phyloP scores from a whole-genome alignment of 1,140 invertebrate genomes.

The Calephelis nemesis region DNA sequence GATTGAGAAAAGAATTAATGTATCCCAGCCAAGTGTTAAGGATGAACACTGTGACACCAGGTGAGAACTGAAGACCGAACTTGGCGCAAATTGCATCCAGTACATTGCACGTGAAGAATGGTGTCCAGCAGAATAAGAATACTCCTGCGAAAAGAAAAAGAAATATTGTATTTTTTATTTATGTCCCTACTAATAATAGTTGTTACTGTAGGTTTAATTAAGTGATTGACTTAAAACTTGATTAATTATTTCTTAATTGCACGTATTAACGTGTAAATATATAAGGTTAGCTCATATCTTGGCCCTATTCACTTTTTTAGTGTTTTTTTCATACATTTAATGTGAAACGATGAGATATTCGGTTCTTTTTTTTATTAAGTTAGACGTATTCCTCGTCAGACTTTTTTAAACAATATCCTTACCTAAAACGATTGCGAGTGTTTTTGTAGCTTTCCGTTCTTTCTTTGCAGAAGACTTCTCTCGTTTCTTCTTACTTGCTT shows the following conservation, averaged over 20 bases:
- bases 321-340: no score
- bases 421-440: constrained; percentile 99
- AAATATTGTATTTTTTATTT: no score
- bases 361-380: no score
- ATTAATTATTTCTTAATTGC: no score
- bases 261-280: no score
- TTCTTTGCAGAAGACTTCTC: constrained; percentile 97
- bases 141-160: constrained; percentile 81
- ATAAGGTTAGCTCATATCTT: no score
- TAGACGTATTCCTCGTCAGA: no score
- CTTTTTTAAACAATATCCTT: constrained; percentile 52
- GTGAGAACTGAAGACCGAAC: constrained; percentile 88
- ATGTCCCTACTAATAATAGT: no score
- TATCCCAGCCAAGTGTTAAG: constrained; percentile 99
- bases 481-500: constrained; percentile 95
- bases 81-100: constrained; percentile 97
- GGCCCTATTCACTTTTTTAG: no score
- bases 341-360: no score
- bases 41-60: constrained; percentile 94
- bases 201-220: no score
- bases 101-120: constrained; percentile 99
- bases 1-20: constrained; percentile 99
- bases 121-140: constrained; percentile 99
- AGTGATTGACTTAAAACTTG: no score
- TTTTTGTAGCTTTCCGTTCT: constrained; percentile 99